Evolutionary conservation across 2,888 invertebrate species (phyloP).

Genomic region (Amiota mariae): DNA sequence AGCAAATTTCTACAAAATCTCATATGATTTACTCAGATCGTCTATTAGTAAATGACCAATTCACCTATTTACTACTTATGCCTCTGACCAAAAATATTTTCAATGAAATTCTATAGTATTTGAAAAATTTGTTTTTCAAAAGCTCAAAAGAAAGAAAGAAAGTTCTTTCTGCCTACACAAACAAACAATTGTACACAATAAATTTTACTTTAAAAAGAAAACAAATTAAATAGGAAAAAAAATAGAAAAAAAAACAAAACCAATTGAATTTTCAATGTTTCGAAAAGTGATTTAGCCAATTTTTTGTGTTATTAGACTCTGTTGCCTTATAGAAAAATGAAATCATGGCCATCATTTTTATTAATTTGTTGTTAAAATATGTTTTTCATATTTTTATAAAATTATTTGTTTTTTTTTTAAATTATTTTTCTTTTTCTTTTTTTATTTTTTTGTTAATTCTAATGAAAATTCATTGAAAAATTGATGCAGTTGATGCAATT

Average conservation of each 20-base stretch:
- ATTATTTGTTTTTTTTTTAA: neutral
- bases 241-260: conserved; percentile 51
- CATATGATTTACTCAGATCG: no score
- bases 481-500: conserved; percentile 33
- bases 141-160: conserved; percentile 32
- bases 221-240: conserved; percentile 43
- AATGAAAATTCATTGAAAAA: neutral
- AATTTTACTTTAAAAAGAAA: conserved; percentile 4
- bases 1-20: no score
- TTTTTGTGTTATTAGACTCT: neutral
- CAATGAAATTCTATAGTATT: no score
- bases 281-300: neutral
- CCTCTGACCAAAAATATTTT: no score
- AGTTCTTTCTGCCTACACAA: conserved; percentile 20
- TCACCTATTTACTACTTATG: no score
- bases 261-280: neutral
- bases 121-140: conserved; percentile 29
- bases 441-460: neutral
- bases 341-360: conserved; percentile 50
- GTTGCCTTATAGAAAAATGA: conserved; percentile 31
- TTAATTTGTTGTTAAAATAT: conserved; percentile 42
- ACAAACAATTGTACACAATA: neutral
- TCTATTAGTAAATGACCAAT: no score
- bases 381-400: conserved; percentile 60
- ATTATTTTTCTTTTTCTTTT: no score